A percentile compares a stretch with the other conserved stretches of the same genome.
Conservation (phyloP, 2,888 invertebrate genomes). For the Desoria tigrina region DNA sequence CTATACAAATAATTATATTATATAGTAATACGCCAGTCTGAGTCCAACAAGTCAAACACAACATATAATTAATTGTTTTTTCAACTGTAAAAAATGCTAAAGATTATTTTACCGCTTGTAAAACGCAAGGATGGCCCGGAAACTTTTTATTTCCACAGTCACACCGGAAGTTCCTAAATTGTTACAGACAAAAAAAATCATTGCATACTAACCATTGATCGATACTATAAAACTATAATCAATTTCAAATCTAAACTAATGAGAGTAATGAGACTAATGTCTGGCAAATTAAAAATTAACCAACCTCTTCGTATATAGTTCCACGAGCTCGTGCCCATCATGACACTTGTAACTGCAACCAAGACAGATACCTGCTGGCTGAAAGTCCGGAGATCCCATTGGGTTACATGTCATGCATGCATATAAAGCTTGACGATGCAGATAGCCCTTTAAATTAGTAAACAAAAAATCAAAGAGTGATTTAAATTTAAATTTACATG, state of each 20-base stretch:
- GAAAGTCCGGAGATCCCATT: conserved; percentile 64
- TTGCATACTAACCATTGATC: neutral
- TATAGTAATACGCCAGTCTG: neutral
- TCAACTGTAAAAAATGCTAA: too few relatives aligned
- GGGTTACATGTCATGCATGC: conserved; percentile 87
- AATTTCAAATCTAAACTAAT: too few relatives aligned
- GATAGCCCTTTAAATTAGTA: conserved; percentile 81
- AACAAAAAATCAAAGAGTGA: too few relatives aligned
- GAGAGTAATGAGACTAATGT: too few relatives aligned
- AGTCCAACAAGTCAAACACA: neutral
- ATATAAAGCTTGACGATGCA: conserved; percentile 90
- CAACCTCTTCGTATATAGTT: conserved; percentile 85
- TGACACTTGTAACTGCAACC: conserved; percentile 95
- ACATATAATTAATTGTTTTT: neutral
- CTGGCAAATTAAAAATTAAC: too few relatives aligned
- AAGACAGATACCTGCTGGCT: conserved; percentile 82
- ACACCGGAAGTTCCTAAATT: conserved; percentile 79
- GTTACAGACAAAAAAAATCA: neutral
- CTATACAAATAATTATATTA: conserved; percentile 53
- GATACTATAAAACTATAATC: too few relatives aligned
- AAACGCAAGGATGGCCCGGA: conserved; percentile 61
- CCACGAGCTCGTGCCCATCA: conserved; percentile 90
- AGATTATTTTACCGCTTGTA: conserved; percentile 62
- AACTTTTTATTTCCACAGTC: conserved; percentile 89
- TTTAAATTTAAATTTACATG: neutral